These are phyloP conservation scores for Odontamblyopus lacepedii DNA, from an alignment of 2,797 vertebrate species.

Conservation along the genomic window DNA sequence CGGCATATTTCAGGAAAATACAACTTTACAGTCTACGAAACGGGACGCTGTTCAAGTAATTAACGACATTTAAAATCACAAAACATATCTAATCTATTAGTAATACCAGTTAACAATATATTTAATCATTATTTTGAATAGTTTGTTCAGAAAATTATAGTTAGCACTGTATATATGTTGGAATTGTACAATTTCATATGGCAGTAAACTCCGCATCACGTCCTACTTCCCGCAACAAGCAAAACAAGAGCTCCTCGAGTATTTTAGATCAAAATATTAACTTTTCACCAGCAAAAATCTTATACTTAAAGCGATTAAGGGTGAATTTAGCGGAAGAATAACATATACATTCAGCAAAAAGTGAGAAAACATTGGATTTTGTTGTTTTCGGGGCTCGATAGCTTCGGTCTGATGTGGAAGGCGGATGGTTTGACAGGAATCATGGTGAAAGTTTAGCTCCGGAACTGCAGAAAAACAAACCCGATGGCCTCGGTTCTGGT, in stretches of 20 bases:
- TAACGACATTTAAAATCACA: not conserved
- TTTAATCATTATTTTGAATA: not conserved
- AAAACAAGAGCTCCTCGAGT: not conserved
- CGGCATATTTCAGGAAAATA: not conserved
- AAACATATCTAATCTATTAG: not conserved
- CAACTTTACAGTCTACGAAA: accelerated
- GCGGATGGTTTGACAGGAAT: slow-evolving; percentile 57
- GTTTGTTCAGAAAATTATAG: not conserved
- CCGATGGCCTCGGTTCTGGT: slow-evolving; percentile 78
- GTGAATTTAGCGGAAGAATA: not conserved
- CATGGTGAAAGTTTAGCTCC: slow-evolving; percentile 15
- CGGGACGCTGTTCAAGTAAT: not conserved
- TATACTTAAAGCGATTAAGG: not conserved
- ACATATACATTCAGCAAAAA: not conserved
- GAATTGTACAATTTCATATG: not conserved
- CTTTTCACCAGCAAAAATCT: not conserved
- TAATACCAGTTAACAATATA: not conserved
- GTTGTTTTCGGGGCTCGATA: slow-evolving; percentile 46
- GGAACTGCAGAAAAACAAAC: not conserved
- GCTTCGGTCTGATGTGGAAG: slow-evolving; percentile 54
- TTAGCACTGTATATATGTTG: not conserved
- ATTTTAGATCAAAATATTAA: not conserved
- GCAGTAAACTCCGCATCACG: not conserved
- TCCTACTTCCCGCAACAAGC: not conserved
- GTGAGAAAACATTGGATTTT: not conserved